Base-by-base conservation (phyloP, 2,113 vertebrate genomes). In the Mastomys natalensis region DNA sequence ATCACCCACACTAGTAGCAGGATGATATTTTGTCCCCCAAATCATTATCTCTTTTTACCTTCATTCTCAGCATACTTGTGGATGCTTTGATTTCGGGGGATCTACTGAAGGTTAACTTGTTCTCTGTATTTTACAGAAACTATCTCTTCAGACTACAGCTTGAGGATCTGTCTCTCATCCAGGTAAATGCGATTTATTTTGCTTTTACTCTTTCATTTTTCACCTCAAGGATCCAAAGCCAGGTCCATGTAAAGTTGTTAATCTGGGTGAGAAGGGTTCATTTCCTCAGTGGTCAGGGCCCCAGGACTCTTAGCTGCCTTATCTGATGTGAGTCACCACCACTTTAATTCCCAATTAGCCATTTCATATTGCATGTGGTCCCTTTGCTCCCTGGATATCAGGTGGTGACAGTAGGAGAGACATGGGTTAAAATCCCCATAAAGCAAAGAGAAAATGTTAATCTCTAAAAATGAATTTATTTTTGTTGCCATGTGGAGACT, bases 111-210 rank as follows among this genome's bases (percentile, higher is more conserved):
- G 55, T 98, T 98, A 73, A 58, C n/a, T 62, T 5, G 43, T 7
- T 88, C 17, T 82, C 89, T 31, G 45, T 94, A 26, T 93, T 84
- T 95, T 98, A 64, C 97, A 99, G 99, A 98, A 99, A 99, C 98
- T 99, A 99, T 98, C 99, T 99, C 98, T 99, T 99, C 99, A 99
- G 99, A 96, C 98, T 99, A 87, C 99, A 98, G 95, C 99, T 99
- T 74, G 99, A 99, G 93, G 99, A 99, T 98, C 98, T 99, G 96
- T 99, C 99, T 96, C 98, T 99, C 64, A 99, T 99, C 95, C 99
- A 99, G 99, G 99, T 99, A 98, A 76, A 98, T 98, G 97, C 91
- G 68, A 13, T 81, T 91, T 94, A 80, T 97, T 37, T 96, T 97
- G 90, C 40, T 70, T 2, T 70, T 3, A 26, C 66, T 7, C n/a